Percentiles rank a stretch among this genome's conserved stretches.
Evolutionary conservation across 2,888 invertebrate species (phyloP).

Genomic region (Epirrhoe tristata): DNA sequence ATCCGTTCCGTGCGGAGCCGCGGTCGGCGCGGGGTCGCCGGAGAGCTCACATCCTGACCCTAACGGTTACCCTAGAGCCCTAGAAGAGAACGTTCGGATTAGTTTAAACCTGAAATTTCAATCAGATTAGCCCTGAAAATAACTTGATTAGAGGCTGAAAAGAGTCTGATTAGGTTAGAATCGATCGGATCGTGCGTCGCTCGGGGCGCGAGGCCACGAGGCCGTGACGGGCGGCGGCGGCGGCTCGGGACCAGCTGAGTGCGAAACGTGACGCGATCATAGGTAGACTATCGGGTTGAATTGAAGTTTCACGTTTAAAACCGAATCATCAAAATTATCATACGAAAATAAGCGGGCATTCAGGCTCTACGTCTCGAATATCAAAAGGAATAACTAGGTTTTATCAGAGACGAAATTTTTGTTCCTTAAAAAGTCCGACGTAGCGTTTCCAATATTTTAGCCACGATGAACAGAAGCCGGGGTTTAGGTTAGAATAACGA

Average conservation of each 20-base stretch:
- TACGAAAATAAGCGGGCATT: background rate
- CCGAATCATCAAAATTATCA: constrained; percentile 14
- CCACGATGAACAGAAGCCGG: background rate
- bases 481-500: background rate
- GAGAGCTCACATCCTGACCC: constrained; percentile 1
- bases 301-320: constrained; percentile 35
- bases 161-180: constrained; percentile 52
- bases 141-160: constrained; percentile 74
- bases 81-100: constrained; percentile 66
- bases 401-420: background rate
- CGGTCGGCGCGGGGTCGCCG: background rate
- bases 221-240: constrained; percentile 13
- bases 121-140: constrained; percentile 77
- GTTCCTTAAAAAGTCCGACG: background rate
- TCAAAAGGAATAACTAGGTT: background rate
- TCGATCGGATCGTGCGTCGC: constrained; percentile 3
- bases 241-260: constrained; percentile 1
- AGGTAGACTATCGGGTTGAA: constrained; percentile 8
- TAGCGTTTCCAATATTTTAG: background rate
- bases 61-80: constrained; percentile 58
- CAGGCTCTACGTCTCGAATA: background rate
- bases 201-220: constrained; percentile 6
- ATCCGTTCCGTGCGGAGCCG: background rate
- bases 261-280: constrained; percentile 10
- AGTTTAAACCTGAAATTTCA: constrained; percentile 76